Percentiles rank a stretch among this genome's conserved stretches.
phyloP scores from a whole-genome alignment of 2,888 invertebrate genomes.

The Chalcosyrphus nemorum region DNA sequence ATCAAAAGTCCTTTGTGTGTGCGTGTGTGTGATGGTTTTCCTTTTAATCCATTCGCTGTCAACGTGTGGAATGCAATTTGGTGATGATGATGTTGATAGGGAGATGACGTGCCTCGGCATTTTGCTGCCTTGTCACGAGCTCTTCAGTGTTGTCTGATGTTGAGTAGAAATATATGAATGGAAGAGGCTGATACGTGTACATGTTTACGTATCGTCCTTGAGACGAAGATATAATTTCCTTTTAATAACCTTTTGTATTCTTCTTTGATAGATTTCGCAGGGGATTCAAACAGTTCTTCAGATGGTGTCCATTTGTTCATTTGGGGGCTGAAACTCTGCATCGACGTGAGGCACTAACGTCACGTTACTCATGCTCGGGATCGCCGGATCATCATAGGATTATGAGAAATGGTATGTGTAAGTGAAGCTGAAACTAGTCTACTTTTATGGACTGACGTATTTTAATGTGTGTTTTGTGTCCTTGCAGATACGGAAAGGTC shows the following conservation, averaged over 20 bases:
- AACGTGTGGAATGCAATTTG: slow-evolving; percentile 32
- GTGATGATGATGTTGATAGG: slow-evolving; percentile 10
- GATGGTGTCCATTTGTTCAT: slow-evolving; percentile 91
- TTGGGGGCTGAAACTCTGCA: slow-evolving; percentile 87
- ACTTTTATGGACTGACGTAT: neutral
- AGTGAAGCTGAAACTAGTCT: neutral
- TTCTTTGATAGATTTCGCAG: slow-evolving; percentile 89
- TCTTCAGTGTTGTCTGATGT: neutral
- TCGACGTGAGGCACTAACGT: slow-evolving; percentile 89
- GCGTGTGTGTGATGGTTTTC: neutral
- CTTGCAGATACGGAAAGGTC: slow-evolving; percentile 81
- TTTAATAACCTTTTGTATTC: slow-evolving; percentile 13
- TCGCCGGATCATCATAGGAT: slow-evolving; percentile 89
- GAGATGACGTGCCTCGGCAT: neutral
- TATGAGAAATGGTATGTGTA: slow-evolving; percentile 86
- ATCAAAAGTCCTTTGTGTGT: neutral
- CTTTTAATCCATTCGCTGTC: neutral
- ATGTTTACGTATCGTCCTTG: neutral
- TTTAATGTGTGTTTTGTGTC: neutral
- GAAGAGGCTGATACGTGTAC: neutral
- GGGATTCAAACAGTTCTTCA: slow-evolving; percentile 96
- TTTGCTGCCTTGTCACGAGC: neutral
- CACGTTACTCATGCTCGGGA: slow-evolving; percentile 89
- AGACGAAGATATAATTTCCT: neutral
- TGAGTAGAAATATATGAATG: neutral